Evolutionary conservation across 2,797 vertebrate species (phyloP), one percentile per base, ranked within the genome.

Genomic region (Helostoma temminkii): DNA sequence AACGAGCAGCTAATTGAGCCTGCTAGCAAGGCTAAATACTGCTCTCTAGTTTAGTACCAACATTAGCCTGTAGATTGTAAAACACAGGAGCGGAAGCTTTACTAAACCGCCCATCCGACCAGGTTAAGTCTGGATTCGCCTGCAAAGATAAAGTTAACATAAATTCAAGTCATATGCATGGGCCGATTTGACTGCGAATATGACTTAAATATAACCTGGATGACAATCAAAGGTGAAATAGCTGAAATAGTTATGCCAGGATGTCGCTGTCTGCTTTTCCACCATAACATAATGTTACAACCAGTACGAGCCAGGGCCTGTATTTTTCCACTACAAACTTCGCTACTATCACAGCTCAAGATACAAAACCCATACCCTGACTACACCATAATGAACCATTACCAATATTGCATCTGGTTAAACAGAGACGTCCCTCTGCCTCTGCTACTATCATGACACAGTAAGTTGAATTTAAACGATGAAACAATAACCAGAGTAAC

Each of bases 1-100:
- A 93, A 89, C 89, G 66, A 92, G 83, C 76, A 71, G 90, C 88
- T 91, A 91, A 84, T 79, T 55, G 73, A 49, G 64, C 22, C 37
- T 60, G 79, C 71, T 89, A 91, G 63, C 85, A 36, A n/a, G 10
- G 83, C 81, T 85, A 69, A 9, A 82, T 34, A 25, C 47, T 53
- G 18, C 53, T 18, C 46, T 62, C 2, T 28, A 26, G n/a, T 54
- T 43, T 16, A 52, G 53, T 24, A 37, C 14, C 7, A 75, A 11
- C 19, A 45, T 45, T 42, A 42, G 49, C 34, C 54, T 58, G 75
- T 21, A 65, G 63, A 56, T 43, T 49, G 61, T 74, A 60, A 60
- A 69, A 86, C 68, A 76, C 9, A 21, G 41, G 32, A 73, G 41
- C 79, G 73, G 81, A 87, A 87, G 82, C 82, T 50, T 82, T 45